phyloP scores from a whole-genome alignment of 2,797 vertebrate species.

The Prionace glauca region DNA sequence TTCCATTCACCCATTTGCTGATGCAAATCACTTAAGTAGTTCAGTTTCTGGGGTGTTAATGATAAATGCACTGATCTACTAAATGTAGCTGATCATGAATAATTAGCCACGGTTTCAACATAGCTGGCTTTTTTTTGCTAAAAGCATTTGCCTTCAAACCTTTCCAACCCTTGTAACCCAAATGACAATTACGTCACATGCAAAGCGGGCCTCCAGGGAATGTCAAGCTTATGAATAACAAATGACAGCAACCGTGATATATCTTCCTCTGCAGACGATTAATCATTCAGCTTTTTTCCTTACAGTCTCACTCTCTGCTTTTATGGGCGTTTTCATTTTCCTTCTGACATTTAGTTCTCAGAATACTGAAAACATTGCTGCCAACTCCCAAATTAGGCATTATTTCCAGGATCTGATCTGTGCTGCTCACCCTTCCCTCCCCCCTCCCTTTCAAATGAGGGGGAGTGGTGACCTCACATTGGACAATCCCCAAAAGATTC shows the following conservation, averaged over 20 bases:
- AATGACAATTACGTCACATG: neutral
- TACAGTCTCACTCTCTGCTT: neutral
- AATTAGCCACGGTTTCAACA: constrained; percentile 24
- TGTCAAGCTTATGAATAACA: neutral
- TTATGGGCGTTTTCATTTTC: neutral
- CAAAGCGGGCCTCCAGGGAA: neutral
- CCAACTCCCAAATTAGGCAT: neutral
- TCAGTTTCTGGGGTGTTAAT: neutral
- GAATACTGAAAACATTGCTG: neutral
- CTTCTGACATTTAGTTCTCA: neutral
- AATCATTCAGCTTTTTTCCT: neutral
- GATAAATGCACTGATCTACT: neutral
- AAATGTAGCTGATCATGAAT: constrained; percentile 3
- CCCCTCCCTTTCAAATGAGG: neutral
- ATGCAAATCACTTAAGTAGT: neutral
- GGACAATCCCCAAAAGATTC: neutral
- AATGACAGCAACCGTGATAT: neutral
- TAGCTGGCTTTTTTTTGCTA: neutral
- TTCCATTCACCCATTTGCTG: neutral
- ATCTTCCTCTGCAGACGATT: neutral
- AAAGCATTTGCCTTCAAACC: constrained; percentile 25
- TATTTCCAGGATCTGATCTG: neutral
- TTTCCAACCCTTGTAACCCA: neutral
- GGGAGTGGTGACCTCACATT: neutral
- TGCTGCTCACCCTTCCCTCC: neutral